Percentiles rank a stretch among this genome's conserved stretches.
Conservation (phyloP, 2,888 invertebrate species). For the Chrysina gloriosa region DNA sequence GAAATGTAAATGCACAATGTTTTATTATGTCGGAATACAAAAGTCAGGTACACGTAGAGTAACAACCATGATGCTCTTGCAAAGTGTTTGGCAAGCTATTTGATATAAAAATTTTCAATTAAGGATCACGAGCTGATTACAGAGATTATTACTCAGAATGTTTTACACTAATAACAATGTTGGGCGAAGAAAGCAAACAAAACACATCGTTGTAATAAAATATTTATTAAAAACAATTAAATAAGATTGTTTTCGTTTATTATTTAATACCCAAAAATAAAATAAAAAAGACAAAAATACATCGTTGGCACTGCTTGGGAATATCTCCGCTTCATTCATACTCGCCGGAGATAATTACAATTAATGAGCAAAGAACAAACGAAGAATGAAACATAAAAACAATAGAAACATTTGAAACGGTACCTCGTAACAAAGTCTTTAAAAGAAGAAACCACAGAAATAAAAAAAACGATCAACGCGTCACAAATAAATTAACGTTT, state of each 20-base stretch:
- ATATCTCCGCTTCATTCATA: conserved; percentile 58
- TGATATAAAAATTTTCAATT: too few species aligned
- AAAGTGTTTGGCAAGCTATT: too few species aligned
- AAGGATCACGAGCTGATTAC: too few species aligned
- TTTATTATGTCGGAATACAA: too few species aligned
- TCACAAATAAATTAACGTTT: conserved; percentile 53
- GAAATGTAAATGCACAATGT: too few species aligned
- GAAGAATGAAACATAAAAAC: conserved; percentile 20
- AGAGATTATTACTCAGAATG: too few species aligned
- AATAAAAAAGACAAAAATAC: conserved; percentile 56
- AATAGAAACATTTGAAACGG: conserved; percentile 58
- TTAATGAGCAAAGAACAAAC: conserved; percentile 49
- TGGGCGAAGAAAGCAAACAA: neutral
- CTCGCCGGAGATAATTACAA: conserved; percentile 58
- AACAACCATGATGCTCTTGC: too few species aligned
- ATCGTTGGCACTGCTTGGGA: conserved; percentile 64
- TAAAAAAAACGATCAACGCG: conserved; percentile 53
- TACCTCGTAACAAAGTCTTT: conserved; percentile 61
- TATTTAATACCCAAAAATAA: conserved; percentile 54
- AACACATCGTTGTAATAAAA: conserved; percentile 40
- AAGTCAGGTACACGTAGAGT: too few species aligned
- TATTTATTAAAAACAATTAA: conserved; percentile 47
- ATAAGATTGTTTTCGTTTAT: conserved; percentile 48
- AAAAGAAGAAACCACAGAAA: conserved; percentile 36
- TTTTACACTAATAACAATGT: neutral